A percentile compares a stretch with the other conserved stretches of the same genome.
Conservation (phyloP, 2,888 invertebrate genomes). For the Octonoba sinensis region DNA sequence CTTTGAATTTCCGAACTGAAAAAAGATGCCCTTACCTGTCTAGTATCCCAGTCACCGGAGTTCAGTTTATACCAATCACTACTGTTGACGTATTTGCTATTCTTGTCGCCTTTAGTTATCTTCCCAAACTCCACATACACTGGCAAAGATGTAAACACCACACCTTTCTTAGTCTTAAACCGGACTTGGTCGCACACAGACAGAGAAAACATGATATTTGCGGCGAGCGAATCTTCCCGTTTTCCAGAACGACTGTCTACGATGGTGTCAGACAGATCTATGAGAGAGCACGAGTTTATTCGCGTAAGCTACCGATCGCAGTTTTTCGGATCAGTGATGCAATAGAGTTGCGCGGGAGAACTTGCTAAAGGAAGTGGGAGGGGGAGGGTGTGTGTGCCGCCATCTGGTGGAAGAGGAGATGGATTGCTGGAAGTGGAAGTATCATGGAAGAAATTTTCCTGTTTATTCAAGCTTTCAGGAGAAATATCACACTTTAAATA, state of each 20-base stretch:
- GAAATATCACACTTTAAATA: too few species aligned
- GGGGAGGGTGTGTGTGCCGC: conserved; percentile 24
- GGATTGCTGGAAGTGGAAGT: too few species aligned
- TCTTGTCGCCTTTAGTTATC: conserved; percentile 57
- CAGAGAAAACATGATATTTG: conserved; percentile 61
- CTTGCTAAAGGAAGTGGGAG: conserved; percentile 15
- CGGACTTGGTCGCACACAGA: conserved; percentile 65
- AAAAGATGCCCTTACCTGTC: conserved; percentile 40
- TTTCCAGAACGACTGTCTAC: too few species aligned
- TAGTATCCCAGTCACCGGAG: conserved; percentile 45
- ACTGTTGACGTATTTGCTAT: conserved; percentile 51
- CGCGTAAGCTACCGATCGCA: conserved; percentile 11
- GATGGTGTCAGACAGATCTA: too few species aligned
- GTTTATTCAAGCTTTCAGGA: too few species aligned
- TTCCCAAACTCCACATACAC: conserved; percentile 65
- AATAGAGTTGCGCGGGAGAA: conserved; percentile 32
- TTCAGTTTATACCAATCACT: conserved; percentile 59
- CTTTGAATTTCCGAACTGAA: too few species aligned
- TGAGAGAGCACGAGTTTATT: neutral
- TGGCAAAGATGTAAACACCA: conserved; percentile 55
- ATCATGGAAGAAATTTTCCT: too few species aligned
- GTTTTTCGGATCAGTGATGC: conserved; percentile 36
- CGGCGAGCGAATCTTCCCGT: neutral
- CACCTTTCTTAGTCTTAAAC: conserved; percentile 63
- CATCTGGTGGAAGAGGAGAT: conserved; percentile 16